Evolutionary conservation across 1,140 invertebrate genomes (phyloP).

Genomic region (Pseudomyrmex concolor): DNA sequence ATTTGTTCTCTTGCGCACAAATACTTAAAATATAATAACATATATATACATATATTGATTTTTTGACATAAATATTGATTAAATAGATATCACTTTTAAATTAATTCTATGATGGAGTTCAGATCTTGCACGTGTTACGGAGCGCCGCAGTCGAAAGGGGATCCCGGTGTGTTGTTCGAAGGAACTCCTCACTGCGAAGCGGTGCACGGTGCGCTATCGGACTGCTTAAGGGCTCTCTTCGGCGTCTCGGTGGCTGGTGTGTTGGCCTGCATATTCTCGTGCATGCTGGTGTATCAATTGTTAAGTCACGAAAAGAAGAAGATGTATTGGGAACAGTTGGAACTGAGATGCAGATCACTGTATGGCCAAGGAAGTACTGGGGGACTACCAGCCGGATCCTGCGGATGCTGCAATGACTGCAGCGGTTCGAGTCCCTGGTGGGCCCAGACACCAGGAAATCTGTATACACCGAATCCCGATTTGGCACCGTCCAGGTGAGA

Average conservation of each 20-base stretch:
- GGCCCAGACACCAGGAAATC: conserved; percentile 87
- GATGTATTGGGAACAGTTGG: conserved; percentile 96
- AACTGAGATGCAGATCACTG: conserved; percentile 91
- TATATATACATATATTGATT: no score
- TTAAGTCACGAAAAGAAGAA: conserved; percentile 96
- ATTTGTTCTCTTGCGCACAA: neutral
- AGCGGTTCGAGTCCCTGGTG: conserved; percentile 86
- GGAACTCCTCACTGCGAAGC: conserved; percentile 94
- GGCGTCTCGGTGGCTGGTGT: conserved; percentile 95
- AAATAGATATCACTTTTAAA: conserved; percentile 11
- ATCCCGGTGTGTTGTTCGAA: conserved; percentile 89
- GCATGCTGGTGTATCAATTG: conserved; percentile 95
- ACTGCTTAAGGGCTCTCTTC: conserved; percentile 94
- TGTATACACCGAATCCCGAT: conserved; percentile 92
- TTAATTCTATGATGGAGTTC: neutral
- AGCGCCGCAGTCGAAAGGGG: conserved; percentile 75
- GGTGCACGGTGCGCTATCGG: conserved; percentile 93
- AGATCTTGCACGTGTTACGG: conserved; percentile 84
- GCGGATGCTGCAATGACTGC: conserved; percentile 91
- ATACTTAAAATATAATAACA: no score
- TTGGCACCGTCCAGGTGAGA: conserved; percentile 82
- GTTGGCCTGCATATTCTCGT: conserved; percentile 95
- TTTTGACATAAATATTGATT: no score
- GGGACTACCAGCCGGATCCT: conserved; percentile 85
- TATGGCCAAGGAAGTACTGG: conserved; percentile 87